Percentiles rank a stretch among this genome's conserved stretches.
Conservation (phyloP, 2,113 vertebrate species). For the Hiodon alosoides region DNA sequence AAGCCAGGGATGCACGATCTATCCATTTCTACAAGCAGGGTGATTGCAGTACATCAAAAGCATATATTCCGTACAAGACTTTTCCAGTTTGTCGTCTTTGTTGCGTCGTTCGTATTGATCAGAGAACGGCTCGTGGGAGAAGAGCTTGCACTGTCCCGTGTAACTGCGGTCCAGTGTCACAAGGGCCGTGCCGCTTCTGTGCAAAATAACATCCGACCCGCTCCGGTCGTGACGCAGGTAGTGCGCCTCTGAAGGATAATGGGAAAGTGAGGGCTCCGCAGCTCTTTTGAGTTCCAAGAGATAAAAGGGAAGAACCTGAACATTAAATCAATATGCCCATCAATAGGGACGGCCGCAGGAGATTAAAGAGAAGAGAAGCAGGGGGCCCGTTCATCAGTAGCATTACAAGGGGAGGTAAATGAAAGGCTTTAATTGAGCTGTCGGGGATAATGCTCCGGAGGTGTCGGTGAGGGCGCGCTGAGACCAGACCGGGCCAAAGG, state of each 20-base stretch:
- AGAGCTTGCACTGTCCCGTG: neutral
- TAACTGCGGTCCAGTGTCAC: neutral
- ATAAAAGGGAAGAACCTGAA: conserved; percentile 61
- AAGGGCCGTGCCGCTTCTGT: neutral
- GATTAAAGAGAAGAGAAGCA: conserved; percentile 64
- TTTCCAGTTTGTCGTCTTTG: too few relatives aligned
- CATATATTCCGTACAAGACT: too few relatives aligned
- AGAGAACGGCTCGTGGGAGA: too few relatives aligned
- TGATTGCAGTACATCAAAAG: too few relatives aligned
- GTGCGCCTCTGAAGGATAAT: conserved; percentile 20
- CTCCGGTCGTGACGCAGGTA: neutral
- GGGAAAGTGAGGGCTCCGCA: conserved; percentile 24
- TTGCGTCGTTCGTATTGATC: too few relatives aligned
- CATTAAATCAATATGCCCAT: conserved; percentile 67
- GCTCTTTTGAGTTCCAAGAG: conserved; percentile 55
- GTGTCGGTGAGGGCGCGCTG: conserved; percentile 27
- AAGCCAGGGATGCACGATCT: too few relatives aligned
- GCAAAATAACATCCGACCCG: neutral
- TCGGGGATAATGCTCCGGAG: conserved; percentile 22
- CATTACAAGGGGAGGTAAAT: conserved; percentile 36
- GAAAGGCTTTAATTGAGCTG: conserved; percentile 60
- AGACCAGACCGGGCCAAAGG: neutral
- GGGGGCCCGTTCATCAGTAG: conserved; percentile 46
- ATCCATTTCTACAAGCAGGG: too few relatives aligned
- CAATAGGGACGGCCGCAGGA: conserved; percentile 64